Conservation (phyloP, 1,140 invertebrate genomes). For the Oncopodura yosiiana region DNA sequence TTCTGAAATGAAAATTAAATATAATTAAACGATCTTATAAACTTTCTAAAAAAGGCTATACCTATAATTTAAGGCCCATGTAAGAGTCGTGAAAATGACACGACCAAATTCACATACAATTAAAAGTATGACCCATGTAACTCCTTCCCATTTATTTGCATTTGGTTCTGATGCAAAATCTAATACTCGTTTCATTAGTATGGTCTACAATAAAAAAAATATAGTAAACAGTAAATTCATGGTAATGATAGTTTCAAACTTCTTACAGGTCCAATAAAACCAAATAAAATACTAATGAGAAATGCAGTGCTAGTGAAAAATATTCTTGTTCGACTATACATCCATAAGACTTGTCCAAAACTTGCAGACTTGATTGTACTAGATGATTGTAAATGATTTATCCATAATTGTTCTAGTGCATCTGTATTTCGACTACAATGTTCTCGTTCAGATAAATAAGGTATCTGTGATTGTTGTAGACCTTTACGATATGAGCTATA, state of each 20-base stretch:
- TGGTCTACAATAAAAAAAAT: constrained; percentile 42
- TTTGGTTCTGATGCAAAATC: constrained; percentile 43
- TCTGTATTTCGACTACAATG: constrained; percentile 44
- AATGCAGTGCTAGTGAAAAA: constrained; percentile 47
- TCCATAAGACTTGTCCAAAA: constrained; percentile 43
- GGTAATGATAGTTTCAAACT: background rate
- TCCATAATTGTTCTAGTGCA: constrained; percentile 37
- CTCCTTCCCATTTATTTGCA: constrained; percentile 40
- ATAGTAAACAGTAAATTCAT: background rate
- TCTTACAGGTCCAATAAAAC: constrained; percentile 54
- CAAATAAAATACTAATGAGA: constrained; percentile 45
- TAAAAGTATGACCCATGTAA: constrained; percentile 47
- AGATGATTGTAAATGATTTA: background rate
- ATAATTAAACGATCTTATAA: constrained; percentile 4
- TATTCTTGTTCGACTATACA: constrained; percentile 49
- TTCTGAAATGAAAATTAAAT: constrained; percentile 40
- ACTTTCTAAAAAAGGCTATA: constrained; percentile 18
- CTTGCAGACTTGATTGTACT: constrained; percentile 6
- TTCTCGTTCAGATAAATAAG: constrained; percentile 46
- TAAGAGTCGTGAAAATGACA: constrained; percentile 48
- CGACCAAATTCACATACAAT: constrained; percentile 48
- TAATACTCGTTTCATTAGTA: constrained; percentile 49
- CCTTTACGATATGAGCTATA: constrained; percentile 47
- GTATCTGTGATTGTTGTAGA: constrained; percentile 39
- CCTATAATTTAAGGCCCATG: constrained; percentile 52